Evolutionary conservation across 2,888 invertebrate genomes (phyloP), one percentile per base, ranked within the genome.

Genomic region (Papilio demoleus): DNA sequence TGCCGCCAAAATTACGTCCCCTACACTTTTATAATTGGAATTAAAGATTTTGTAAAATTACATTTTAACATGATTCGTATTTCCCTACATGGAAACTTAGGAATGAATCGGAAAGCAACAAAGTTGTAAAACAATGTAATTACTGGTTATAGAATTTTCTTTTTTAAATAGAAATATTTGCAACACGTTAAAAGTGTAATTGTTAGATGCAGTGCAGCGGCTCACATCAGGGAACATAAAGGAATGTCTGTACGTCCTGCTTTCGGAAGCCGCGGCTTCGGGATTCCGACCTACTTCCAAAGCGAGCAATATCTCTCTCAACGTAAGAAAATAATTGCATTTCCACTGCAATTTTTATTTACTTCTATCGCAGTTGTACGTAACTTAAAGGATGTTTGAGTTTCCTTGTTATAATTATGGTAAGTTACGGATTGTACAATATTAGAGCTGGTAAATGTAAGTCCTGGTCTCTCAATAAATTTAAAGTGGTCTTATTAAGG

Each of bases 1-100:
- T 89, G 84, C 87, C 87, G 86, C 88, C 86, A 83, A 90, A 90
- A 87, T 83, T 83, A 81, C 82, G 78, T 80, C 82, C 81, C 79
- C 81, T 83, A n/a, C 81, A 78, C 81, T 83, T 82, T 87, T 87
- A 86, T 84, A 87, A 88, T 84, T 86, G 81, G 76, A 80, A 71
- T 70, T 72, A 71, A 70, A 83, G 86, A 87, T 88, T 82, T 84
- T 78, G 80, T 81, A 80, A 77, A 80, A 80, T 77, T 27, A 40
- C 9, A 22, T 38, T 40, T 19, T 59, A 11, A 22, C 50, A 12
- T 24, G 6, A 12, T 17, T 11, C 5, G 5, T 22, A 22, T 2
- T 22, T 8, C 4, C 2, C 2, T 12, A n/a, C n/a, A 11, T 3
- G 3, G 22, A 47, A 22, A 22, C 4, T n/a, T n/a, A n/a, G n/a